A percentile compares a stretch with the other conserved stretches of the same genome.
Conservation (phyloP, 2,113 vertebrate genomes). For the Pangasianodon hypophthalmus region DNA sequence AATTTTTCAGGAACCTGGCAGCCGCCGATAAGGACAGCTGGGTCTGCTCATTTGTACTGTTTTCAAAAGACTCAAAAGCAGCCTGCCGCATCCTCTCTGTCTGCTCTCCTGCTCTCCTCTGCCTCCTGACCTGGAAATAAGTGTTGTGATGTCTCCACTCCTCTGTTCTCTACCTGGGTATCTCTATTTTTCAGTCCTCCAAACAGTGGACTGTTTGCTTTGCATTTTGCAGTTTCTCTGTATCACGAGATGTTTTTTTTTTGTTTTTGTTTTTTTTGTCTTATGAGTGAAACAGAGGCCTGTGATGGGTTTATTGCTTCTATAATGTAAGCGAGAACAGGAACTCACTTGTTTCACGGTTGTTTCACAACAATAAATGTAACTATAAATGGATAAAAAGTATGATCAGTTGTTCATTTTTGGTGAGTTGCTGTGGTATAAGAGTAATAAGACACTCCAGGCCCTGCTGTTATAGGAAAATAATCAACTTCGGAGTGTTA, state of each 20-base stretch:
- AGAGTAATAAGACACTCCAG: background rate
- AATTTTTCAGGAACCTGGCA: slow-evolving; percentile 37
- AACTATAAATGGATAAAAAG: background rate
- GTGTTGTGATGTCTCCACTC: slow-evolving; percentile 4
- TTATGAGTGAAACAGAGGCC: background rate
- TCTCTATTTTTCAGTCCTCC: background rate
- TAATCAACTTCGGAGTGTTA: background rate
- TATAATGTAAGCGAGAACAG: background rate
- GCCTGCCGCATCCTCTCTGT: slow-evolving; percentile 34
- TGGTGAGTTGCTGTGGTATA: background rate
- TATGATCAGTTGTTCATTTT: background rate
- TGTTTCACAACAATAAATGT: background rate
- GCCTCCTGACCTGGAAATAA: slow-evolving; percentile 21
- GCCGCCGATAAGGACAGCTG: slow-evolving; percentile 41
- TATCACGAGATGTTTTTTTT: background rate
- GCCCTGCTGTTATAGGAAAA: background rate
- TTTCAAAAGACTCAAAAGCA: slow-evolving; percentile 38
- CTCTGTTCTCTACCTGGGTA: background rate
- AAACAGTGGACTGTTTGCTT: background rate
- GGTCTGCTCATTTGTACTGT: slow-evolving; percentile 27
- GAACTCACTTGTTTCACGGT: background rate
- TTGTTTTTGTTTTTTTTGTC: background rate
- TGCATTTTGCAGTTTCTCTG: background rate
- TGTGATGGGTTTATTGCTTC: background rate
- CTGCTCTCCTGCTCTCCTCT: background rate